Percentiles rank a stretch among this genome's conserved stretches.
Conservation (phyloP, 64 coral and sea anemone genomes). For the Pachyseris speciosa region DNA sequence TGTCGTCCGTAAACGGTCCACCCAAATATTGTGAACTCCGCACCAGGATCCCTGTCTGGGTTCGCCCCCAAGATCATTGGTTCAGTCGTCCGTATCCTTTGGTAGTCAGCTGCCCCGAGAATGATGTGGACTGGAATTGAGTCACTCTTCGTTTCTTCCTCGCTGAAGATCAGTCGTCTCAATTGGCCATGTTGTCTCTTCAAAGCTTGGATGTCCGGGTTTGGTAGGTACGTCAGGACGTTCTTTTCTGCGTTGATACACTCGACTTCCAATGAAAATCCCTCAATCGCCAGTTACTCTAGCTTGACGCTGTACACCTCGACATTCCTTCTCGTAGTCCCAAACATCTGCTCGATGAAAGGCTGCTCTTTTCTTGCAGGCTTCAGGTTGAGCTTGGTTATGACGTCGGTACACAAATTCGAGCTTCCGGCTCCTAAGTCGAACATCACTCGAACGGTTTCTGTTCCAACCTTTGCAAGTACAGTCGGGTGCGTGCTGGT, state of each 20-base stretch:
- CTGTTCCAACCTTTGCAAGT: constrained; percentile 19
- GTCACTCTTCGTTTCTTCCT: constrained; percentile 45
- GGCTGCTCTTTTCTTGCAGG: too few species aligned
- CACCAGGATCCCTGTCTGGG: constrained; percentile 63
- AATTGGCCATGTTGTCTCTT: constrained; percentile 42
- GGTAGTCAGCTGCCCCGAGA: constrained; percentile 62
- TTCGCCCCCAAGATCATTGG: constrained; percentile 32
- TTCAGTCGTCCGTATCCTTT: constrained; percentile 58
- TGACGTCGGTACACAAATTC: constrained; percentile 41
- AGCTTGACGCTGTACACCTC: constrained; percentile 1
- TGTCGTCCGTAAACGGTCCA: constrained; percentile 47
- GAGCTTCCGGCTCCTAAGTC: constrained; percentile 67
- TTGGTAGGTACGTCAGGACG: neutral
- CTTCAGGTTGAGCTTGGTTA: constrained; percentile 50
- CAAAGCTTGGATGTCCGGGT: constrained; percentile 1
- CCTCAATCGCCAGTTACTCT: neutral
- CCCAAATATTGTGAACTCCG: constrained; percentile 45
- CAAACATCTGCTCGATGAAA: too few species aligned
- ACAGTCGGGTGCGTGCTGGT: too few species aligned
- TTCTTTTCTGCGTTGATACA: constrained; percentile 74
- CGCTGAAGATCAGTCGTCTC: constrained; percentile 52
- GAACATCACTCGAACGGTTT: constrained; percentile 53
- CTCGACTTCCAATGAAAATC: neutral
- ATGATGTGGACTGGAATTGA: constrained; percentile 29
- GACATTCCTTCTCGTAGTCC: too few species aligned